Conservation (phyloP, 1,140 invertebrate genomes). For the Drosophila ficusphila region DNA sequence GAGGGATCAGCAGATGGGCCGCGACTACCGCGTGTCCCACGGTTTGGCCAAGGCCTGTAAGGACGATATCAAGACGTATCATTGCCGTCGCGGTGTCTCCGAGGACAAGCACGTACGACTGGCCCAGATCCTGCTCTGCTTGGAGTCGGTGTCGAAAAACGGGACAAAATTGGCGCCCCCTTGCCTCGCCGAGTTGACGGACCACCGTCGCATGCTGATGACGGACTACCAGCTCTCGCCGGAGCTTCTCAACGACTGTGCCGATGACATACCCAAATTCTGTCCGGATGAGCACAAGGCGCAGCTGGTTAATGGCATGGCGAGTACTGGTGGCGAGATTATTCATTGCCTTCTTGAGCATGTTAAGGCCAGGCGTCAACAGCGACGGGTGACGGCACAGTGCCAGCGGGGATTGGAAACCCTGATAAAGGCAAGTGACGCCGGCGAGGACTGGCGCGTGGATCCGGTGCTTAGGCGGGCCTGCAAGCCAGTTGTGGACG, state of each 20-base stretch:
- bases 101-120: conserved; percentile 93
- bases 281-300: conserved; percentile 88
- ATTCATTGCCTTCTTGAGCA: conserved; percentile 98
- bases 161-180: conserved; percentile 89
- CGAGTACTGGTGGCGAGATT: conserved; percentile 88
- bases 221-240: conserved; percentile 91
- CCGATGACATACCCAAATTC: conserved; percentile 91
- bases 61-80: conserved; percentile 94
- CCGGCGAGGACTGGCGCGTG: conserved; percentile 95
- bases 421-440: conserved; percentile 92
- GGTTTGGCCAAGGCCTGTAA: conserved; percentile 94
- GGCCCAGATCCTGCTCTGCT: conserved; percentile 95
- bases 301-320: conserved; percentile 85
- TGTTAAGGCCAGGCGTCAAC: conserved; percentile 88
- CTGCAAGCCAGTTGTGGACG: conserved; percentile 92
- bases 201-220: conserved; percentile 95
- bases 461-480: conserved; percentile 94
- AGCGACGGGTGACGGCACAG: conserved; percentile 87
- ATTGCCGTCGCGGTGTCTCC: conserved; percentile 90
- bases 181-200: conserved; percentile 94
- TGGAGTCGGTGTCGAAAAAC: conserved; percentile 94
- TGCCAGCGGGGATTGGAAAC: conserved; percentile 91
- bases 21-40: conserved; percentile 96
- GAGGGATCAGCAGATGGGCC: conserved; percentile 93
- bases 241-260: conserved; percentile 95